A percentile compares a stretch with the other conserved stretches of the same genome.
These are phyloP conservation scores for Microtus pennsylvanicus DNA, from an alignment of 2,113 vertebrate species.

Conservation along the genomic window DNA sequence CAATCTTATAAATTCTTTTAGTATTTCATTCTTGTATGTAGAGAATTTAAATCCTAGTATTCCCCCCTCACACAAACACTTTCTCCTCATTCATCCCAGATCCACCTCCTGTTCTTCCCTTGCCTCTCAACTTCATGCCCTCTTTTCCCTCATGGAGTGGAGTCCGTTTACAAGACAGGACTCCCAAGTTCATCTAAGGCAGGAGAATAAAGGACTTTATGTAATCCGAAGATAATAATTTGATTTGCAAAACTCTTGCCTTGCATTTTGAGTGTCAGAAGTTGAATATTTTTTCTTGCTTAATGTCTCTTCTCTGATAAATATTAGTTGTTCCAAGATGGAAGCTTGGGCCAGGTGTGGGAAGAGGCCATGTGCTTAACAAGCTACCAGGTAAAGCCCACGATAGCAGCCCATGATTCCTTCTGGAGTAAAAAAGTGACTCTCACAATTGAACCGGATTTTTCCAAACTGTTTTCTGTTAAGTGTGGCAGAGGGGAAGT, in stretches of 20 bases:
- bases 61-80: not conserved
- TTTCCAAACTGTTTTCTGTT: slow-evolving; percentile 1
- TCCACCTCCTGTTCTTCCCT: not conserved
- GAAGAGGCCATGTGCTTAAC: slow-evolving; percentile 31
- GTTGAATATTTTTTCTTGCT: slow-evolving; percentile 12
- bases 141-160: not conserved
- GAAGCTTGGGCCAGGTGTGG: not conserved
- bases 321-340: not conserved
- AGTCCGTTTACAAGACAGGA: not conserved
- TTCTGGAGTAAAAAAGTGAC: slow-evolving; percentile 40
- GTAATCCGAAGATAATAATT: not conserved
- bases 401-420: not conserved
- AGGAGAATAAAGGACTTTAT: not conserved
- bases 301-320: slow-evolving; percentile 12
- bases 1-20: not conserved
- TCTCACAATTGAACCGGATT: slow-evolving; percentile 4
- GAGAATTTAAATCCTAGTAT: not conserved
- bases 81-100: not conserved
- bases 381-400: slow-evolving; percentile 49
- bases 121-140: no score
- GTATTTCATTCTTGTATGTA: not conserved
- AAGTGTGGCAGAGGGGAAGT: not conserved
- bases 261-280: slow-evolving; percentile 44
- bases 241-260: slow-evolving; percentile 43
- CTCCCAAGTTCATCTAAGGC: not conserved